These are phyloP conservation scores for Myotis daubentonii DNA, from an alignment of 2,797 vertebrate genomes.

Conservation along the genomic window DNA sequence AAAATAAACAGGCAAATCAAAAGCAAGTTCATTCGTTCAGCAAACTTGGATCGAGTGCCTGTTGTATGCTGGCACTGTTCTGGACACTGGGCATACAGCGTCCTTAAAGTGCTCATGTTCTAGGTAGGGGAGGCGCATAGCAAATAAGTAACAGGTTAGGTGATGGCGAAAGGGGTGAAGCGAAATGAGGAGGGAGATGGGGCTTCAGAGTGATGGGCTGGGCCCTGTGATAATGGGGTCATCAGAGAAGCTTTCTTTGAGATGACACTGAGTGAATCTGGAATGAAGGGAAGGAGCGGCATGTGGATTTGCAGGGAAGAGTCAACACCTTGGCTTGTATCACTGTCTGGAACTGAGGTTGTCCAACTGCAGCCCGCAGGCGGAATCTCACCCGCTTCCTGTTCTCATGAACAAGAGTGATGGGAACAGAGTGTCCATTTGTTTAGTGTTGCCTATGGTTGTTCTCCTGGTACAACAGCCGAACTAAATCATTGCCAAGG, in stretches of 20 bases:
- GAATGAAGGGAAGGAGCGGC: not conserved
- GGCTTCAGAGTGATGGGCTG: not conserved
- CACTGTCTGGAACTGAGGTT: too few relatives aligned
- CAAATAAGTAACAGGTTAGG: not conserved
- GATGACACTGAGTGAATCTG: not conserved
- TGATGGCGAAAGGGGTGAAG: too few relatives aligned
- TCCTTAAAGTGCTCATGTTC: not conserved
- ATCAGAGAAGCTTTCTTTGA: not conserved
- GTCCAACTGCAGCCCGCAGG: not conserved
- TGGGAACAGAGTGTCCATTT: not conserved
- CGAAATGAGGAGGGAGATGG: not conserved
- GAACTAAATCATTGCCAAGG: not conserved
- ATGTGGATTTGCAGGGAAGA: not conserved
- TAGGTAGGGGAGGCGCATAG: accelerated
- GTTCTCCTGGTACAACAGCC: not conserved
- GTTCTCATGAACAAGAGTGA: not conserved
- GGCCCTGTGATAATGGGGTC: too few relatives aligned
- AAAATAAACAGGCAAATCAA: not conserved
- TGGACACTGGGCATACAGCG: not conserved
- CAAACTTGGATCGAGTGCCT: not conserved
- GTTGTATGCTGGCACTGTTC: not conserved
- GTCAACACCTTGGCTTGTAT: not conserved
- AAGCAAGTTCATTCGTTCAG: not conserved
- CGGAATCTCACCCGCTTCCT: not conserved
- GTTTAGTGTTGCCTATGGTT: not conserved